These are phyloP conservation scores for Limonius californicus DNA, from an alignment of 1,140 invertebrate genomes.

Conservation along the genomic window DNA sequence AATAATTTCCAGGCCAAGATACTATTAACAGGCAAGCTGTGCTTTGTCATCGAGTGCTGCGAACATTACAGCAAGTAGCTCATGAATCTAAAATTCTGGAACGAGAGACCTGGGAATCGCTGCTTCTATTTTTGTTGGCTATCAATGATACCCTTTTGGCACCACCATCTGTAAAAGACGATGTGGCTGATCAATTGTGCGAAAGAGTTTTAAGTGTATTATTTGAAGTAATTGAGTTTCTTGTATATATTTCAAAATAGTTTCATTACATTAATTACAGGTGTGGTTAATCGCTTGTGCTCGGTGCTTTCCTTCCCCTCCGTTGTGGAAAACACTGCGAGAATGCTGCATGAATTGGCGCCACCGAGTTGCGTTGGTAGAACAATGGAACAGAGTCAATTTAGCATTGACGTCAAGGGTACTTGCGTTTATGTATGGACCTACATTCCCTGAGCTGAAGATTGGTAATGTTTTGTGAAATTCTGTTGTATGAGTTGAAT, in stretches of 20 bases:
- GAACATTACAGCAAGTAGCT: conserved; percentile 85
- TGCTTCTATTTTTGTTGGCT: conserved; percentile 85
- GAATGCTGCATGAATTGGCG: conserved; percentile 91
- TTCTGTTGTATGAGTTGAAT: too few species aligned
- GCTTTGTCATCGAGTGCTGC: conserved; percentile 88
- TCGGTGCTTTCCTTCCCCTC: conserved; percentile 86
- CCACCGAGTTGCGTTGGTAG: conserved; percentile 85
- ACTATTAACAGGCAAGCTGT: conserved; percentile 91
- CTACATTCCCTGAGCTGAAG: conserved; percentile 80
- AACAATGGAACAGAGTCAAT: conserved; percentile 95
- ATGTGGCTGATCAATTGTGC: conserved; percentile 92
- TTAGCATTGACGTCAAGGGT: conserved; percentile 80
- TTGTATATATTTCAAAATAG: neutral
- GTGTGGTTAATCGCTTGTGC: conserved; percentile 90
- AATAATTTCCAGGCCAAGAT: conserved; percentile 64
- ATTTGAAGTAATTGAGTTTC: conserved; percentile 67
- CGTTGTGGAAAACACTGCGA: conserved; percentile 92
- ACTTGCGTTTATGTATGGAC: conserved; percentile 85
- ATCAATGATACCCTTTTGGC: conserved; percentile 90
- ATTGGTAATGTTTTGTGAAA: conserved; percentile 65
- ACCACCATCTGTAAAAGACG: conserved; percentile 88
- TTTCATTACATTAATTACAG: conserved; percentile 32
- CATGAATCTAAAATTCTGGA: conserved; percentile 74
- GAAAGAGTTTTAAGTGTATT: conserved; percentile 90
- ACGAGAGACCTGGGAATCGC: conserved; percentile 84